Evolutionary conservation across 1,140 invertebrate species (phyloP).

Genomic region (Lethrus apterus): DNA sequence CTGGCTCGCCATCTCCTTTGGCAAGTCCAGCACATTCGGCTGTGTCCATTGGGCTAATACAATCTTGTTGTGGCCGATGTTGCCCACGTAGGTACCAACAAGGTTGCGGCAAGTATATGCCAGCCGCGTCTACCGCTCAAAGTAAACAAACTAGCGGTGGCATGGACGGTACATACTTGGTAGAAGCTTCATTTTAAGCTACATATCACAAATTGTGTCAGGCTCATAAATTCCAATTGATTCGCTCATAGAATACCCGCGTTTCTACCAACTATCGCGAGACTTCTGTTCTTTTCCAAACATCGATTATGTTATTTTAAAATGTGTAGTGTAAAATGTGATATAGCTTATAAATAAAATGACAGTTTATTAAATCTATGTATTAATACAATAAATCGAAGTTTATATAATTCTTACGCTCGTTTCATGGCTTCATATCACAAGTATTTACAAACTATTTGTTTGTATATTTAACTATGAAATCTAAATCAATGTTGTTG

Average conservation of each 20-base stretch:
- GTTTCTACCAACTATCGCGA: neutral
- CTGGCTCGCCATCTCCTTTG: constrained; percentile 75
- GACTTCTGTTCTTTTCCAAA: constrained; percentile 20
- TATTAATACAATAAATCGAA: constrained; percentile 14
- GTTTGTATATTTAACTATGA: too few relatives aligned
- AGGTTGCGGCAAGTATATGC: constrained; percentile 76
- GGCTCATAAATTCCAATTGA: constrained; percentile 1
- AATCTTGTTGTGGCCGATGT: constrained; percentile 78
- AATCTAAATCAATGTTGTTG: too few relatives aligned
- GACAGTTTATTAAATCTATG: constrained; percentile 6
- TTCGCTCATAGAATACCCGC: neutral
- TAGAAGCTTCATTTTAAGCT: constrained; percentile 70
- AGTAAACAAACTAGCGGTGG: constrained; percentile 68
- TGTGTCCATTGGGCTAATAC: constrained; percentile 65
- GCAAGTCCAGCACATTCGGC: constrained; percentile 81
- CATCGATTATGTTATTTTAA: constrained; percentile 28
- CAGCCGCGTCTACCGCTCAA: constrained; percentile 65
- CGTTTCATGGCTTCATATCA: too few relatives aligned
- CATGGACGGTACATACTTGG: constrained; percentile 74
- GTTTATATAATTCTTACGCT: too few relatives aligned
- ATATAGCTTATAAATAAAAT: constrained; percentile 29
- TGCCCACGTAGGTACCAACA: constrained; percentile 84
- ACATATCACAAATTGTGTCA: constrained; percentile 9
- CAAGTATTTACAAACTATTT: too few relatives aligned
- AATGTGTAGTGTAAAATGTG: constrained; percentile 32